Conservation (phyloP, 2,113 vertebrate genomes). For the Salminus brasiliensis region DNA sequence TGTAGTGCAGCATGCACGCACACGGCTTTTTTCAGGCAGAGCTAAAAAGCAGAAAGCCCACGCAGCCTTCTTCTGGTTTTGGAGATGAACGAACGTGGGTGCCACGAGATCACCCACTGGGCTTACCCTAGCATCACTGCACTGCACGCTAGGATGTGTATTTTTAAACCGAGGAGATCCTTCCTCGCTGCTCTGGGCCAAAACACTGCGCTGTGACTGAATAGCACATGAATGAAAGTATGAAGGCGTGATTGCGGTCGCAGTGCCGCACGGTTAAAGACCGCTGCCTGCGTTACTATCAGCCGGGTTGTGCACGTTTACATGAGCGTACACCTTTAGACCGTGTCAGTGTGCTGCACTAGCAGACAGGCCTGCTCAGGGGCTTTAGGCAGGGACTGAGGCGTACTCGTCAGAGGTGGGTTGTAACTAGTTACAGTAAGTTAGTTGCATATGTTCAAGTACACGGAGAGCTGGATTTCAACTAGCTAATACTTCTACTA, state of each 20-base stretch:
- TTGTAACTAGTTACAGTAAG: neutral
- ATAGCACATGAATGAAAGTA: conserved; percentile 7
- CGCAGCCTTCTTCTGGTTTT: neutral
- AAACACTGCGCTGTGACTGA: conserved; percentile 12
- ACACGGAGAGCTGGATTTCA: neutral
- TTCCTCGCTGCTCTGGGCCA: neutral
- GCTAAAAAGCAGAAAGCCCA: neutral
- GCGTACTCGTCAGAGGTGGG: neutral
- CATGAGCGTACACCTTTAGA: neutral
- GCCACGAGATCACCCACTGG: neutral
- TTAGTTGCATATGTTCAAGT: neutral
- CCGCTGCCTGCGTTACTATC: neutral
- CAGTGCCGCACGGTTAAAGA: conserved; percentile 12
- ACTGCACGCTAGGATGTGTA: neutral
- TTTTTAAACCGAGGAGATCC: neutral
- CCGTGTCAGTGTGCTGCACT: neutral
- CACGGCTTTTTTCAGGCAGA: neutral
- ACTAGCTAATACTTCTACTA: no score
- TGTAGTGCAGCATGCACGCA: conserved; percentile 2
- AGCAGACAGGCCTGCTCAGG: conserved; percentile 13
- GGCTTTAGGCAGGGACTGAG: neutral
- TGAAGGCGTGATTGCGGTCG: conserved; percentile 24
- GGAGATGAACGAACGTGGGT: neutral
- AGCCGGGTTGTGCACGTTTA: neutral
- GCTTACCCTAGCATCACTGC: neutral